These are phyloP conservation scores for Sarcophaga variegata DNA, from an alignment of 2,888 invertebrate genomes.

Conservation along the genomic window DNA sequence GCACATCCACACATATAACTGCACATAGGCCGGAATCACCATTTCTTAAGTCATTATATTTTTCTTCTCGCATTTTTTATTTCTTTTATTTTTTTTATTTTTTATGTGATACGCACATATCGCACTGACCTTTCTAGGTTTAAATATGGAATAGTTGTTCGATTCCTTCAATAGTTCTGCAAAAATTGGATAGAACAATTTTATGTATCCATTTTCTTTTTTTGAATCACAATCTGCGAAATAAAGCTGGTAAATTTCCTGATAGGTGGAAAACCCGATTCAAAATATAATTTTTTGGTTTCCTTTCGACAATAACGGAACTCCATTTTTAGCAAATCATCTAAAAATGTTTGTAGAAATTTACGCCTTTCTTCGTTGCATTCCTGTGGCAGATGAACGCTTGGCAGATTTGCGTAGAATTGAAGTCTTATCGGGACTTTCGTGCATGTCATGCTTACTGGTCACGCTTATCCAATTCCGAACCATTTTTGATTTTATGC, in stretches of 20 bases:
- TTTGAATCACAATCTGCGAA: slow-evolving; percentile 13
- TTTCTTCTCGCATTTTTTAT: too few species aligned
- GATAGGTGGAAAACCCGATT: slow-evolving; percentile 13
- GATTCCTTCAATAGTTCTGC: slow-evolving; percentile 12
- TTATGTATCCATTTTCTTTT: slow-evolving; percentile 19
- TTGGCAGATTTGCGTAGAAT: too few species aligned
- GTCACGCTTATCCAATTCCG: too few species aligned
- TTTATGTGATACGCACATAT: slow-evolving; percentile 23
- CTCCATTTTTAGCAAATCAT: slow-evolving; percentile 8
- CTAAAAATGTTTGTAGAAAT: slow-evolving; percentile 10
- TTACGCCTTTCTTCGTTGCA: slow-evolving; percentile 16
- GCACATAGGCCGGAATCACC: too few species aligned
- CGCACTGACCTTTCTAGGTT: slow-evolving; percentile 18
- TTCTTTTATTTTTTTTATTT: too few species aligned
- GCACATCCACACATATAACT: too few species aligned
- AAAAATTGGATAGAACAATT: slow-evolving; percentile 16
- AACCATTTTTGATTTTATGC: too few species aligned
- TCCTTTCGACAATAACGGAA: neutral
- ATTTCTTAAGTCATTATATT: too few species aligned
- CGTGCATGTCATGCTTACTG: too few species aligned
- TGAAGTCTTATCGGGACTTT: too few species aligned
- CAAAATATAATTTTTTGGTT: slow-evolving; percentile 15
- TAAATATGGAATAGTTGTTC: slow-evolving; percentile 15
- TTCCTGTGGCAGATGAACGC: neutral
- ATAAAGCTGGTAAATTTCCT: slow-evolving; percentile 22